Evolutionary conservation across 2,113 vertebrate species (phyloP), one percentile per base, ranked within the genome.

Genomic region (Mungos mungo): DNA sequence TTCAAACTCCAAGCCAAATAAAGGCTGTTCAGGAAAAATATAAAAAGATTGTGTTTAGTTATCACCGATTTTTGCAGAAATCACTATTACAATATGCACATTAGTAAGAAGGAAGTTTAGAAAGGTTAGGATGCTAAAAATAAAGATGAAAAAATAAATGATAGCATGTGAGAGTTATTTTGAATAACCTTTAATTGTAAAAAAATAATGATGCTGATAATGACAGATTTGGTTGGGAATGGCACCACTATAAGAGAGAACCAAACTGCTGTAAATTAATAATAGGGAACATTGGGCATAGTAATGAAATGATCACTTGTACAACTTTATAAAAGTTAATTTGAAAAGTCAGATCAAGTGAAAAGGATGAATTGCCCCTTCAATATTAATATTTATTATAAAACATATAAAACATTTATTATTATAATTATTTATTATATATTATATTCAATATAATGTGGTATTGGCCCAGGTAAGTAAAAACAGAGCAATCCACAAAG

Each of bases 11-110:
- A 83, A 89, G 9, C 15, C 80, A 21, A 94, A 63, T 72, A 11
- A 47, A 50, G 38, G 23, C 14, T 47, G 18, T 77, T 89, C 69
- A 96, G 27, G 50, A 81, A 93, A 95, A 86, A 74, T 71, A 54
- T 25, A n/a, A 69, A 94, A 96, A 71, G 12, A 65, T 5, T 16
- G 21, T 87, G 7, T 77, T 96, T 86, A 90, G 90, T 27, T 16
- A 33, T 76, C n/a, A 68, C 6, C 81, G 13, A 96, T 33, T 77
- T 93, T 93, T 95, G 1, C 23, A 52, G 25, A 88, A 97, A 52
- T 35, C 50, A 38, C 35, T 86, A 90, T 77, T 93, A 90, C 88
- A 66, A 60, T 72, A 65, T 33, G 1, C 54, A 74, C 8, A 41
- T 71, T 0, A 19, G 25, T 82, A 96, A 87, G 19, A 77, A 88